Evolutionary conservation across 2,797 vertebrate genomes (phyloP).

Genomic region (Anguilla marmorata): DNA sequence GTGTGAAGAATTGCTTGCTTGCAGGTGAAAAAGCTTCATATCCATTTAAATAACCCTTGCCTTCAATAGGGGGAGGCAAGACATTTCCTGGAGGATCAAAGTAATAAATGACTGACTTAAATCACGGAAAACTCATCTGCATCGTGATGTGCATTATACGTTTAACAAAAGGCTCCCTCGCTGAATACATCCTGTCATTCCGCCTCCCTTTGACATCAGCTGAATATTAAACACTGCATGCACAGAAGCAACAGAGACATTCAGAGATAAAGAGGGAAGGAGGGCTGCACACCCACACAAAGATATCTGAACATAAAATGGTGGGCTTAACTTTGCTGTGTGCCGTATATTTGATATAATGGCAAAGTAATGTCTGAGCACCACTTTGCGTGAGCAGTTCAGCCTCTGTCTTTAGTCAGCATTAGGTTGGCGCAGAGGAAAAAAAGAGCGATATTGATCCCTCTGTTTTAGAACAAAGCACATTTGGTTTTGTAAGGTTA

Average conservation of each 20-base stretch:
- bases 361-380: neutral
- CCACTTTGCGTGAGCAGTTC: neutral
- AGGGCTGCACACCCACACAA: neutral
- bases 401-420: neutral
- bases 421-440: neutral
- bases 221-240: constrained; percentile 18
- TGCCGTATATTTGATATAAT: neutral
- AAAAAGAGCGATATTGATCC: neutral
- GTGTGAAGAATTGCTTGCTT: constrained; percentile 34
- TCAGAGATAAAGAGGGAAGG: neutral
- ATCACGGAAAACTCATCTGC: constrained; percentile 24
- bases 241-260: neutral
- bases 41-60: constrained; percentile 40
- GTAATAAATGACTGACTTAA: constrained; percentile 39
- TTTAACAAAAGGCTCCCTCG: constrained; percentile 36
- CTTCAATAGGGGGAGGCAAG: constrained; percentile 14
- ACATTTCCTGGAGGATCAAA: constrained; percentile 29
- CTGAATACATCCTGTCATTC: constrained; percentile 5
- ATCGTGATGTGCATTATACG: constrained; percentile 22
- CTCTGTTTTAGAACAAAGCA: neutral
- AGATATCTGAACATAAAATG: neutral
- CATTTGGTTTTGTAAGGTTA: neutral
- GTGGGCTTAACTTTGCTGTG: neutral
- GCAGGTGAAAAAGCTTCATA: constrained; percentile 36
- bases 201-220: neutral